Percentiles rank a stretch among this genome's conserved stretches.
Conservation (phyloP, 2,888 invertebrate genomes). For the Cabera pusaria region DNA sequence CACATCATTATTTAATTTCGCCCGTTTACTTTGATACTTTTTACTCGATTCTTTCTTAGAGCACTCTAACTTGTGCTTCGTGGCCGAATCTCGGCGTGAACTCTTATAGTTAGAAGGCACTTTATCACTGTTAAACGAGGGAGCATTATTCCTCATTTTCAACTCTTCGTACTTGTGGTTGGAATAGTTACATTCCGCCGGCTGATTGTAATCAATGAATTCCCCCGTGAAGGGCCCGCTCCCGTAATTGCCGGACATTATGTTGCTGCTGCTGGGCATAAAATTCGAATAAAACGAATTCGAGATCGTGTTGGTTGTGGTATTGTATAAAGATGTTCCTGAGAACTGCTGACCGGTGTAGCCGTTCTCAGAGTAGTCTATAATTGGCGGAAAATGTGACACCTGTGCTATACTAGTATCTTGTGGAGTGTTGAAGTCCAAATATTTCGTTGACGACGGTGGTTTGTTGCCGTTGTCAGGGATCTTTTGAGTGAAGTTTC, state of each 20-base stretch:
- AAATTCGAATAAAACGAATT: conserved; percentile 77
- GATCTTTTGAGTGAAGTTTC: conserved; percentile 62
- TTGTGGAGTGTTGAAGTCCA: conserved; percentile 60
- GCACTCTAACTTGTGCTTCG: conserved; percentile 75
- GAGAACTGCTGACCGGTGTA: conserved; percentile 71
- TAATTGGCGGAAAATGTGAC: conserved; percentile 73
- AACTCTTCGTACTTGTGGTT: conserved; percentile 74
- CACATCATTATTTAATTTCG: conserved; percentile 59
- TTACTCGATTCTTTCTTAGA: conserved; percentile 74
- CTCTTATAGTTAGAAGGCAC: conserved; percentile 58
- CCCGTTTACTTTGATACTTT: conserved; percentile 70
- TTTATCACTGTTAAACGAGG: conserved; percentile 63
- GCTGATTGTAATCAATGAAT: conserved; percentile 72
- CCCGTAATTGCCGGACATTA: conserved; percentile 69
- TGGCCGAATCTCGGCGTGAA: conserved; percentile 64
- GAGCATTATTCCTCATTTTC: conserved; percentile 66
- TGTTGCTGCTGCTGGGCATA: conserved; percentile 67
- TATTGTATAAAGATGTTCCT: conserved; percentile 70
- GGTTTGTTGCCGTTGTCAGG: conserved; percentile 62
- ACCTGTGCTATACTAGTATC: conserved; percentile 74
- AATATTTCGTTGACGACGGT: conserved; percentile 63
- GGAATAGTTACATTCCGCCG: conserved; percentile 67
- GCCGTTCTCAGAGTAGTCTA: conserved; percentile 71
- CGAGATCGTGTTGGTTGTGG: conserved; percentile 72
- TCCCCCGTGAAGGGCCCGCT: conserved; percentile 68